phyloP scores from a whole-genome alignment of 1,140 invertebrate species.

The Xylocopa sonorina region DNA sequence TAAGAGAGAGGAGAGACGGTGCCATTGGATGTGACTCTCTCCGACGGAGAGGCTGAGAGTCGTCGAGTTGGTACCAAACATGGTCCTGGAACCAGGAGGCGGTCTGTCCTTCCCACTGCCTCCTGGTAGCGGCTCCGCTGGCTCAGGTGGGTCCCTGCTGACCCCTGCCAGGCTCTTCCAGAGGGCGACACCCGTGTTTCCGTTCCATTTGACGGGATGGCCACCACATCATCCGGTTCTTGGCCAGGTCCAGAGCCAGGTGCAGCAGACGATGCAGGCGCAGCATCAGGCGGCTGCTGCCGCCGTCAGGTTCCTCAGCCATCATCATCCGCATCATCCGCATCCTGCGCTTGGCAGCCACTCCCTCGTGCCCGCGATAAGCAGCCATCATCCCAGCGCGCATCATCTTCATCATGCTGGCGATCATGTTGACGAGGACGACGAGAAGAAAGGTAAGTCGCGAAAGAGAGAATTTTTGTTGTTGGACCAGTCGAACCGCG shows the following conservation, averaged over 20 bases:
- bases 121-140: slow-evolving; percentile 75
- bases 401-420: slow-evolving; percentile 77
- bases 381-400: slow-evolving; percentile 74
- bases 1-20: too few relatives aligned
- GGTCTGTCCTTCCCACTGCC: slow-evolving; percentile 81
- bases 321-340: slow-evolving; percentile 79
- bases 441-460: slow-evolving; percentile 80
- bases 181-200: slow-evolving; percentile 79
- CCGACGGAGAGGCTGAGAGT: slow-evolving; percentile 51
- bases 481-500: too few relatives aligned
- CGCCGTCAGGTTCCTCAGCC: slow-evolving; percentile 76
- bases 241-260: slow-evolving; percentile 78
- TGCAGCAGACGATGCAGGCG: slow-evolving; percentile 78
- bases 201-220: slow-evolving; percentile 80
- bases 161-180: slow-evolving; percentile 77
- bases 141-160: slow-evolving; percentile 76
- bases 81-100: slow-evolving; percentile 81
- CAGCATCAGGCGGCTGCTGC: slow-evolving; percentile 77
- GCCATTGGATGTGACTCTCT: too few relatives aligned
- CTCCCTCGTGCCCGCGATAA: slow-evolving; percentile 76
- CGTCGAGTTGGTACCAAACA: slow-evolving; percentile 79
- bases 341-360: slow-evolving; percentile 78
- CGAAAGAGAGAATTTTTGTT: too few relatives aligned
- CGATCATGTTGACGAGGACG: slow-evolving; percentile 79
- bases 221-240: slow-evolving; percentile 79